These are phyloP conservation scores for Stigmatopora nigra DNA, from an alignment of 2,113 vertebrate species.

Conservation along the genomic window DNA sequence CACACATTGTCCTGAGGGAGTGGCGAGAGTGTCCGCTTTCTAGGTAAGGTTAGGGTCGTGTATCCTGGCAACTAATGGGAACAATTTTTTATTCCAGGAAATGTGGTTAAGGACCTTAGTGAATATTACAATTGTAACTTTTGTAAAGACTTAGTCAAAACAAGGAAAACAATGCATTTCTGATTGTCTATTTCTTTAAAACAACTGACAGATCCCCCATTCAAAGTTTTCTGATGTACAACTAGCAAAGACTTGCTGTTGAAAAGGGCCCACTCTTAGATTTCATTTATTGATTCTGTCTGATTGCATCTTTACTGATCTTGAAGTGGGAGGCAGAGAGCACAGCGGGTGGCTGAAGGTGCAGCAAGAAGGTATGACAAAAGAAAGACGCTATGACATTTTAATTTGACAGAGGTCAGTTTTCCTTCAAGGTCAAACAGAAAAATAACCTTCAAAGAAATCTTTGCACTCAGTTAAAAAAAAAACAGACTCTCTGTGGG, in stretches of 20 bases:
- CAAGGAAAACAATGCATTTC: neutral
- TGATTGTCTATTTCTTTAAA: slow-evolving; percentile 14
- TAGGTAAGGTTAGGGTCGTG: slow-evolving; percentile 44
- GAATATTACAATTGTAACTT: slow-evolving; percentile 4
- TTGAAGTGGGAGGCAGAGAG: slow-evolving; percentile 4
- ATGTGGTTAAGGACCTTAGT: slow-evolving; percentile 9
- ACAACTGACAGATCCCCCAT: slow-evolving; percentile 5
- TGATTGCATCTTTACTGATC: slow-evolving; percentile 46
- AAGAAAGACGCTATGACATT: slow-evolving; percentile 33
- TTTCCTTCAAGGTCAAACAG: slow-evolving; percentile 47
- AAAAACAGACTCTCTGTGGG: slow-evolving; percentile 10
- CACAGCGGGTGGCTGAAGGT: slow-evolving; percentile 22
- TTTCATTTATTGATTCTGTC: slow-evolving; percentile 52
- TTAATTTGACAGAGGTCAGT: slow-evolving; percentile 48
- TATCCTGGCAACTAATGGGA: slow-evolving; percentile 46
- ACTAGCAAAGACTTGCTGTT: slow-evolving; percentile 15
- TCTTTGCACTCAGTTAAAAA: slow-evolving; percentile 3
- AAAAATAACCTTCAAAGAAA: slow-evolving; percentile 51
- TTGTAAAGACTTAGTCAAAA: neutral
- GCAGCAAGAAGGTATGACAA: slow-evolving; percentile 35
- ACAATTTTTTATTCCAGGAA: slow-evolving; percentile 42
- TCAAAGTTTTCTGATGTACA: slow-evolving; percentile 24
- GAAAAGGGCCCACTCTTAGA: slow-evolving; percentile 25
- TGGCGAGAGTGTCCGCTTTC: slow-evolving; percentile 41
- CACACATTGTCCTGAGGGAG: slow-evolving; percentile 2